A percentile compares a stretch with the other conserved stretches of the same genome.
Evolutionary conservation across 1,140 invertebrate species (phyloP).

Genomic region (Acromyrmex heyeri): DNA sequence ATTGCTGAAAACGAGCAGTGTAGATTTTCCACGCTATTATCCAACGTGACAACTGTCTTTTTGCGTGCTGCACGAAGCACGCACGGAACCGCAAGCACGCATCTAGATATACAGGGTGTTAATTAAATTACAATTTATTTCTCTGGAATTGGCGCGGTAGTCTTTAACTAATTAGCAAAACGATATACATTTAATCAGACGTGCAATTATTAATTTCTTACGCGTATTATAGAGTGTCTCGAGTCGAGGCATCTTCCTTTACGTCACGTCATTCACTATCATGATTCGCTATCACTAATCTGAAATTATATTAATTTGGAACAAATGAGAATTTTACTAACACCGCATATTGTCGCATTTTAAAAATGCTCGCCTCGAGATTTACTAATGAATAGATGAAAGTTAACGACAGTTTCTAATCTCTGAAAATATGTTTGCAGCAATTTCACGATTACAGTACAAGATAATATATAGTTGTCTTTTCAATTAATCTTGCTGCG

Average conservation of each 20-base stretch:
- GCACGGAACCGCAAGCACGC: constrained; percentile 11
- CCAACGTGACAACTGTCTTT: background rate
- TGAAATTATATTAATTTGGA: background rate
- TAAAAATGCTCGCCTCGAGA: background rate
- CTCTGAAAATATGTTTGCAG: background rate
- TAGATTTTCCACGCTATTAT: constrained; percentile 23
- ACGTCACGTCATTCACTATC: background rate
- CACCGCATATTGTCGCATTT: too few species aligned
- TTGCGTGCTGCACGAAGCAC: constrained; percentile 4
- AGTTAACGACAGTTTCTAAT: background rate
- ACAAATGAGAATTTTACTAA: background rate
- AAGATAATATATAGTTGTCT: constrained; percentile 23
- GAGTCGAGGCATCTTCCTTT: background rate
- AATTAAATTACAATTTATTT: constrained; percentile 13
- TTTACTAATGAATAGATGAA: constrained; percentile 35
- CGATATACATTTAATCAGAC: background rate
- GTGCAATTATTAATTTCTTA: background rate
- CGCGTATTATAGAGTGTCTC: background rate
- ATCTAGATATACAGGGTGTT: constrained; percentile 26
- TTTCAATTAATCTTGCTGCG: background rate
- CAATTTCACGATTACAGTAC: background rate
- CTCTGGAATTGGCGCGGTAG: background rate
- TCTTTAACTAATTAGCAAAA: background rate
- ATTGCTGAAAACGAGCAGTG: constrained; percentile 32
- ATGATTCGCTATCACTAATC: background rate